phyloP scores from a whole-genome alignment of 2,888 invertebrate genomes.

The Idaea straminata region DNA sequence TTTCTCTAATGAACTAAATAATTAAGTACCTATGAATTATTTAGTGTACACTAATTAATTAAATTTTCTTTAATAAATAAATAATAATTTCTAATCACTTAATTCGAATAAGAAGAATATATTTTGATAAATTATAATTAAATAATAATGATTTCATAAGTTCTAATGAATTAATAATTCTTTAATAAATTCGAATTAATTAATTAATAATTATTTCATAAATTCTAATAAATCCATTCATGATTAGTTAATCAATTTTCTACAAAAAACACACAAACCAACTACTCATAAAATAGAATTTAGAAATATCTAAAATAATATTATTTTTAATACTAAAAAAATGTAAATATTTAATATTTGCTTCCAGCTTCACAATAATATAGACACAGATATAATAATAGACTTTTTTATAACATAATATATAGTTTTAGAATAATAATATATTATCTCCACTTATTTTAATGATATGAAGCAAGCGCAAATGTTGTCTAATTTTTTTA shows the following conservation, averaged over 20 bases:
- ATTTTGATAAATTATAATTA: too few species aligned
- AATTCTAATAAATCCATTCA: background rate
- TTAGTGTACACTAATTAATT: too few species aligned
- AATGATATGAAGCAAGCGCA: constrained; percentile 77
- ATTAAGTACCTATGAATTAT: too few species aligned
- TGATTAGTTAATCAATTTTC: background rate
- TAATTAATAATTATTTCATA: too few species aligned
- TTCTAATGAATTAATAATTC: background rate
- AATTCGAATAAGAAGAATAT: too few species aligned
- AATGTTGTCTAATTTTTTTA: constrained; percentile 34
- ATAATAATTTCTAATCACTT: too few species aligned
- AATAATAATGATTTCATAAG: too few species aligned
- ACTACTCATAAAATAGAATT: background rate
- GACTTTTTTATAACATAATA: background rate
- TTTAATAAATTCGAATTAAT: background rate
- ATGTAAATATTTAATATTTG: constrained; percentile 28
- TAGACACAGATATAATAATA: constrained; percentile 27
- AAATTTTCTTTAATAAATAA: too few species aligned
- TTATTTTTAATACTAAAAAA: constrained; percentile 16
- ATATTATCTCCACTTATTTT: constrained; percentile 55
- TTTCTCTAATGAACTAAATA: too few species aligned
- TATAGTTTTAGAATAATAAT: constrained; percentile 15
- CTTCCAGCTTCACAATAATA: constrained; percentile 23
- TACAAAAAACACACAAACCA: background rate
- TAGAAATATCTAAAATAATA: background rate